Percentiles rank a stretch among this genome's conserved stretches.
phyloP scores from a whole-genome alignment of 2,113 vertebrate genomes.

The Plectropomus leopardus region DNA sequence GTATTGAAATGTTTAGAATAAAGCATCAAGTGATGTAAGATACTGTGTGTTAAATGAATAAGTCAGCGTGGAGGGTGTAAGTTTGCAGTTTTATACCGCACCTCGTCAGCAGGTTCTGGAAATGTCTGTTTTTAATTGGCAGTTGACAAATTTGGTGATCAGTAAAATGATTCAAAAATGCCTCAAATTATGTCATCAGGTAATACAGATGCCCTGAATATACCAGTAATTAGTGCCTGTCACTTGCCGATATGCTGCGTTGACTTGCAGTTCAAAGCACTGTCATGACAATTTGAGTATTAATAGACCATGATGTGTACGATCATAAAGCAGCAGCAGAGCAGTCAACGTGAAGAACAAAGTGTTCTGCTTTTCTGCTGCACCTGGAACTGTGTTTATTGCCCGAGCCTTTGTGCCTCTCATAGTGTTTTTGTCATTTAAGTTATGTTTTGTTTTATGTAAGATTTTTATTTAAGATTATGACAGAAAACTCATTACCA shows the following conservation, averaged over 20 bases:
- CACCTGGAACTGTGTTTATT: background rate
- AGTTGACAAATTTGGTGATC: background rate
- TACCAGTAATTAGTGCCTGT: background rate
- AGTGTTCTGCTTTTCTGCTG: background rate
- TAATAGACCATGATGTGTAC: background rate
- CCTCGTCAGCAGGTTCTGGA: background rate
- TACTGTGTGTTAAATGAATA: background rate
- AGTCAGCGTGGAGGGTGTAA: background rate
- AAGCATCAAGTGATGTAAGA: background rate
- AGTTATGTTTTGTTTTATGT: background rate
- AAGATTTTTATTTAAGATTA: background rate
- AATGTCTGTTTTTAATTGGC: background rate
- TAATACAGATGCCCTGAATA: too few species aligned
- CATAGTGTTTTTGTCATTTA: background rate
- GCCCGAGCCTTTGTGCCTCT: background rate
- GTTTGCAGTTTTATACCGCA: background rate
- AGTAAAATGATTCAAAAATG: background rate
- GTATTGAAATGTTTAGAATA: background rate
- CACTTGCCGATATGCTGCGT: background rate
- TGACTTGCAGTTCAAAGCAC: background rate
- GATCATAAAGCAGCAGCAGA: background rate
- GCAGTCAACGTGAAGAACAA: background rate
- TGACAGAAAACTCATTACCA: background rate
- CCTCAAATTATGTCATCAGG: too few species aligned
- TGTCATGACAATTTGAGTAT: background rate